These are phyloP conservation scores for Graptemys geographica DNA, from an alignment of 2,797 vertebrate species.

Conservation along the genomic window DNA sequence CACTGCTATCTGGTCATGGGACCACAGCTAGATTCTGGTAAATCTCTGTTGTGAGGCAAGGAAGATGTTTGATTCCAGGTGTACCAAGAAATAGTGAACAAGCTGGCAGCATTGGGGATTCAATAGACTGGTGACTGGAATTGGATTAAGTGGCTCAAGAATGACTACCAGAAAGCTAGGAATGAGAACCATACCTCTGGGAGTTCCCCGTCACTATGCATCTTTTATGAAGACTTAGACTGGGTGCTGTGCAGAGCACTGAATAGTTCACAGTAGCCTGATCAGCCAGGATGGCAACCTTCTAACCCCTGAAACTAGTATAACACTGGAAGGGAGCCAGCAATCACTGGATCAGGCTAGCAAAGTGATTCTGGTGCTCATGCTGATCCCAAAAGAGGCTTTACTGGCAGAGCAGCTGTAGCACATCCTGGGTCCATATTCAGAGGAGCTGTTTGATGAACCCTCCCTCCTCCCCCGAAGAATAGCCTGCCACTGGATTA, in stretches of 20 bases:
- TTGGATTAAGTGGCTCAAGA: not conserved
- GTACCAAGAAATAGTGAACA: not conserved
- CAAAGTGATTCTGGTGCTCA: too few species aligned
- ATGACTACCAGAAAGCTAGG: not conserved
- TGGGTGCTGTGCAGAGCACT: not conserved
- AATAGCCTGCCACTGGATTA: too few species aligned
- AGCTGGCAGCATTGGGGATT: not conserved
- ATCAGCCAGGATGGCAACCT: not conserved
- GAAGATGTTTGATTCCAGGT: not conserved
- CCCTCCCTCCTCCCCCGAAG: too few species aligned
- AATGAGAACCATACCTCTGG: not conserved
- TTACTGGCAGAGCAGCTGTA: too few species aligned
- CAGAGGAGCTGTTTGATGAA: too few species aligned
- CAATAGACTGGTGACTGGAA: not conserved
- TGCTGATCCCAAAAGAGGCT: too few species aligned
- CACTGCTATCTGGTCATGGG: not conserved
- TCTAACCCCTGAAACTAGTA: not conserved
- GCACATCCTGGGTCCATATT: too few species aligned
- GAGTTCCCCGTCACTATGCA: not conserved
- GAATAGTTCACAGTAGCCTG: not conserved
- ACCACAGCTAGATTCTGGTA: not conserved
- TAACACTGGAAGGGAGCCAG: too few species aligned
- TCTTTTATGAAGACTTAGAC: not conserved
- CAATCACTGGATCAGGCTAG: too few species aligned
- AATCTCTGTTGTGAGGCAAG: not conserved